A percentile compares a stretch with the other conserved stretches of the same genome.
Conservation (phyloP, 92 coral and sea anemone species). For the Siderastrea radians region DNA sequence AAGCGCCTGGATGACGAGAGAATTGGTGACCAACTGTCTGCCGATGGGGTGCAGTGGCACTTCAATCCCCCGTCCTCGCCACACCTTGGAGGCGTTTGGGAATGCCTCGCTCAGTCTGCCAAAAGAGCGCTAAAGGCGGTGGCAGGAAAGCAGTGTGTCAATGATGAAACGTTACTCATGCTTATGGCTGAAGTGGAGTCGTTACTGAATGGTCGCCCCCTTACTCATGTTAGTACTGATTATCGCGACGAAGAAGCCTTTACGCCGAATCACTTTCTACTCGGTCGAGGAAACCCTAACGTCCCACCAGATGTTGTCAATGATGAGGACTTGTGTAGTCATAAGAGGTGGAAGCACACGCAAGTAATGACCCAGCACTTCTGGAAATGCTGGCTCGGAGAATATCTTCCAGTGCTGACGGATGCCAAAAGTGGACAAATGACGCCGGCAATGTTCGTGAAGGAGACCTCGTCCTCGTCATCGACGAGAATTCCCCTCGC, state of each 20-base stretch:
- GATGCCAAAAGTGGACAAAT: constrained; percentile 44
- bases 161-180: constrained; percentile 71
- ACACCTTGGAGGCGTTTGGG: constrained; percentile 76
- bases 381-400: constrained; percentile 70
- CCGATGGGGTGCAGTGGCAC: constrained; percentile 75
- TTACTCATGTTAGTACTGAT: constrained; percentile 66
- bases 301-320: constrained; percentile 48
- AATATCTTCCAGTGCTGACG: constrained; percentile 60
- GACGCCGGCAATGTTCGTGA: constrained; percentile 13
- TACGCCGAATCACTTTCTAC: constrained; percentile 79
- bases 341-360: constrained; percentile 74
- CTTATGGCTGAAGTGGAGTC: constrained; percentile 72
- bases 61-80: constrained; percentile 78
- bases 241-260: constrained; percentile 69
- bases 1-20: constrained; percentile 37
- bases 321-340: constrained; percentile 48
- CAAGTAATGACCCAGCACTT: constrained; percentile 77
- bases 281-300: constrained; percentile 61
- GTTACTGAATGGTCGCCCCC: constrained; percentile 65
- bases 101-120: constrained; percentile 61
- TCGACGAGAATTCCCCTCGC: no score
- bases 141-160: constrained; percentile 72
- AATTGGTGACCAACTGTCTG: constrained; percentile 56
- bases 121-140: constrained; percentile 70
- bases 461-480: background rate